Conservation (phyloP, 2,888 invertebrate species). For the Tryphoninae sp. region DNA sequence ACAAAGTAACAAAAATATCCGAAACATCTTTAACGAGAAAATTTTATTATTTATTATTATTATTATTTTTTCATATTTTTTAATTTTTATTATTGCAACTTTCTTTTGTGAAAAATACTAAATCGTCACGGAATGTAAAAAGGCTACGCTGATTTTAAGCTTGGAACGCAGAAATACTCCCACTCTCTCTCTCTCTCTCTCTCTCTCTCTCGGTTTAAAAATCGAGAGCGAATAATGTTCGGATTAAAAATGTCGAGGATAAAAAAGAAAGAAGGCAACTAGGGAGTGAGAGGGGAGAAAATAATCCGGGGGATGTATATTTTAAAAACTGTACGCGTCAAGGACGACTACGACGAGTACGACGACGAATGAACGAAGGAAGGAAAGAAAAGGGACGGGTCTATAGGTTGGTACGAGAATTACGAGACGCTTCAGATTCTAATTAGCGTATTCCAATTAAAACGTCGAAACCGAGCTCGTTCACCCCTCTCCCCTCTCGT, state of each 20-base stretch:
- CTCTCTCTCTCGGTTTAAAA: background rate
- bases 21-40: background rate
- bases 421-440: slow-evolving; percentile 70
- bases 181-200: background rate
- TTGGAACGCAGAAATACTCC: background rate
- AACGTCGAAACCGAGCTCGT: slow-evolving; percentile 67
- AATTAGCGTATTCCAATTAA: slow-evolving; percentile 77
- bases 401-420: slow-evolving; percentile 59
- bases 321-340: slow-evolving; percentile 38
- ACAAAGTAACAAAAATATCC: background rate
- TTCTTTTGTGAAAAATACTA: no score
- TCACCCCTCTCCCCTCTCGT: slow-evolving; percentile 9
- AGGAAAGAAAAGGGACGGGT: background rate
- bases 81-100: no score
- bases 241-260: slow-evolving; percentile 24
- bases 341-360: background rate
- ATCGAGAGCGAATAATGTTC: background rate
- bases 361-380: background rate
- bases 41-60: background rate
- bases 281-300: no score
- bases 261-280: slow-evolving; percentile 1
- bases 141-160: no score
- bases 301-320: slow-evolving; percentile 27
- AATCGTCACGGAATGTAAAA: no score
- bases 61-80: background rate